phyloP scores from a whole-genome alignment of 2,113 vertebrate genomes.

The Melanocharis versteri region DNA sequence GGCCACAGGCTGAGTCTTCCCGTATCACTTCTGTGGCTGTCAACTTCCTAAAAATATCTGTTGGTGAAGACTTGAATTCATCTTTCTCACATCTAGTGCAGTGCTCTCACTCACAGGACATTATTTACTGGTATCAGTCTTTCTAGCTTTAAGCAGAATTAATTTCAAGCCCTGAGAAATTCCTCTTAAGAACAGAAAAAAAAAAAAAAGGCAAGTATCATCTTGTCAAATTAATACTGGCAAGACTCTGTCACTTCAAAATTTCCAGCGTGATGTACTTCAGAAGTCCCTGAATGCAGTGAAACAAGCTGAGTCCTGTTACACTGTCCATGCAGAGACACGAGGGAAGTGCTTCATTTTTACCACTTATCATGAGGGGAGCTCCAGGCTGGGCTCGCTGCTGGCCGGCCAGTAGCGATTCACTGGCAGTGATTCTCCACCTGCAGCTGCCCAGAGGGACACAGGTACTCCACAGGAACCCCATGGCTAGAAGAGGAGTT shows the following conservation, averaged over 20 bases:
- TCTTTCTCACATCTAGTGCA: background rate
- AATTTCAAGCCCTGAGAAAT: background rate
- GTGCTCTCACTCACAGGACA: background rate
- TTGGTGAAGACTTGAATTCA: background rate
- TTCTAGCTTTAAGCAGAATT: background rate
- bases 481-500: background rate
- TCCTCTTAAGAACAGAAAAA: background rate
- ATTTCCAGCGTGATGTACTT: background rate
- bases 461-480: background rate
- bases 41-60: background rate
- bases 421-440: background rate
- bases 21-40: background rate
- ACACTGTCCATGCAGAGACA: background rate
- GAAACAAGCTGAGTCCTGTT: background rate
- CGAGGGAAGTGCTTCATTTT: background rate
- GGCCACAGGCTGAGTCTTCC: background rate
- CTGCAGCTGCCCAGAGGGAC: background rate
- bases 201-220: background rate
- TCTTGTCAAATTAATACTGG: background rate
- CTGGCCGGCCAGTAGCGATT: background rate
- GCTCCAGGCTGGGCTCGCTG: background rate
- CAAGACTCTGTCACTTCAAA: background rate
- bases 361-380: background rate
- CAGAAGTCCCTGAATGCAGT: background rate
- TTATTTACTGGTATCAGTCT: background rate